phyloP scores from a whole-genome alignment of 1,140 invertebrate species.

The Papilio polyxenes region DNA sequence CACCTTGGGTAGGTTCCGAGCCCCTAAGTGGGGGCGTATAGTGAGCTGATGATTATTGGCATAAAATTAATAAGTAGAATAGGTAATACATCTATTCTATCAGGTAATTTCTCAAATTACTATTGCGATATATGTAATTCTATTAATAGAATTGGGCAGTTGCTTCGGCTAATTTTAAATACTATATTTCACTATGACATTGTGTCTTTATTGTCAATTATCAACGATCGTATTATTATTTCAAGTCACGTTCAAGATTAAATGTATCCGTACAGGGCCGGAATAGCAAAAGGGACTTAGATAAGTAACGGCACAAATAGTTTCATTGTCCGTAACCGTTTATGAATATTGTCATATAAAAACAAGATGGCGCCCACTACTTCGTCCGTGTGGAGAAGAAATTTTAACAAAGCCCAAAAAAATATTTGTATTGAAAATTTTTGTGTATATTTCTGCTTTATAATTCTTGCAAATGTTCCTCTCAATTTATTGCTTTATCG shows the following conservation, averaged over 20 bases:
- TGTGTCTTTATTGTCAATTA: slow-evolving; percentile 14
- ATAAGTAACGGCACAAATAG: slow-evolving; percentile 1
- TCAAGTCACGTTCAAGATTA: slow-evolving; percentile 1
- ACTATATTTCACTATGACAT: background rate
- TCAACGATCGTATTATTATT: background rate
- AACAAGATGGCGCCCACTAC: background rate
- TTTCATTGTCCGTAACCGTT: background rate
- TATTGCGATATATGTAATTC: background rate
- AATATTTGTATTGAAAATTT: too few species aligned
- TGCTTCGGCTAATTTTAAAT: background rate
- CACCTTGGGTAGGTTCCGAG: too few species aligned
- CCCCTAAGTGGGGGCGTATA: too few species aligned
- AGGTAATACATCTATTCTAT: too few species aligned
- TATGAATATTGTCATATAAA: background rate
- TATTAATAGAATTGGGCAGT: background rate
- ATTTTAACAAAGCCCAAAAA: too few species aligned
- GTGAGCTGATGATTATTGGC: too few species aligned
- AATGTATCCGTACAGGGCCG: background rate
- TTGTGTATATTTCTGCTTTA: too few species aligned
- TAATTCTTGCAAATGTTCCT: too few species aligned
- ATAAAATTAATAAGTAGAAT: too few species aligned
- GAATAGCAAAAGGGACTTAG: background rate
- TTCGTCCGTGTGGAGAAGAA: too few species aligned
- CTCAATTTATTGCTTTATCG: too few species aligned
- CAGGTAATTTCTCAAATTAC: too few species aligned